Evolutionary conservation across 2,888 invertebrate species (phyloP), one percentile per base, ranked within the genome.

Genomic region (Heliconius ismenius): DNA sequence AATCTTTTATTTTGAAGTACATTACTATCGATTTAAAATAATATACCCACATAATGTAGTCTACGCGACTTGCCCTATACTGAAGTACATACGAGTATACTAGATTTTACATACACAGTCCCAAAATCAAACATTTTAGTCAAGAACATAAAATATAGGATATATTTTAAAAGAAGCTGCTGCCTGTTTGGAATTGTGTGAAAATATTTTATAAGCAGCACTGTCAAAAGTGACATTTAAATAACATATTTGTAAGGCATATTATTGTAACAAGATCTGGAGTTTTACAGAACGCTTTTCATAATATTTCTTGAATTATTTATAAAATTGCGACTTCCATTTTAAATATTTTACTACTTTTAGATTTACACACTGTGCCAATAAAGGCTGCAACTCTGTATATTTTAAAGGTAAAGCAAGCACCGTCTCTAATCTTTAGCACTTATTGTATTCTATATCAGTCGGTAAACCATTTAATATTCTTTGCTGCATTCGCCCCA

Each of bases 401-500:
- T 76, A 85, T 82, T 84, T 81, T 83, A 84, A 84, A 82, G 82
- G 84, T 81, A 77, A 83, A 76, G 82, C 81, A 82, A 82, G 84
- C 79, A 83, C 85, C 87, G 87, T 86, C 87, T 86, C 87, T 87
- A 83, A 83, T 83, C 82, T 86, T 85, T 84, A 84, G 83, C 83
- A 84, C 83, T 85, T 83, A 84, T 84, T 84, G 83, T 77, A 83
- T 86, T 86, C 86, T 83, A 83, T 85, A 83, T 82, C 80, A 83
- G 81, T 81, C 6, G 79, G 83, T 82, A 82, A 83, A 83, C 87
- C 88, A 86, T 85, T 91, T 91, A 89, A 83, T 86, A 91, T 90
- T 90, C 90, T 85, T 82, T 79, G 83, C 86, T 83, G 82, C 82
- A 84, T 83, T 82, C 86, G 90, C 76, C 89, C 89, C 81, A 90